Evolutionary conservation across 2,113 vertebrate genomes (phyloP).

Genomic region (Rattus norvegicus): DNA sequence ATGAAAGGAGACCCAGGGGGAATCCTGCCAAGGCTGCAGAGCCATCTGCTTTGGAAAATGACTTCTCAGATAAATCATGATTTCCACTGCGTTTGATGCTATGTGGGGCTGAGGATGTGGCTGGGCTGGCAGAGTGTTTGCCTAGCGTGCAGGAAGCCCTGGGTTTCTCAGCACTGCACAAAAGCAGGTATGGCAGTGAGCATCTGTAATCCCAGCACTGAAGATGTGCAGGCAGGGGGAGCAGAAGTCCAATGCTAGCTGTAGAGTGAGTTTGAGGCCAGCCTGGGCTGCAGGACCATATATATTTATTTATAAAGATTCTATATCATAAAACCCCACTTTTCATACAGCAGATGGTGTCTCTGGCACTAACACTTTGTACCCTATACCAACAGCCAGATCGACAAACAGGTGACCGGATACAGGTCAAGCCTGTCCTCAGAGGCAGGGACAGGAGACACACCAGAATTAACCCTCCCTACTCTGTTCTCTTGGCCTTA

Average conservation of each 20-base stretch:
- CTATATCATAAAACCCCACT: not conserved
- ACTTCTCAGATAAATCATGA: constrained; percentile 3
- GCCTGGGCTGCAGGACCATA: not conserved
- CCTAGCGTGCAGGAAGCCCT: not conserved
- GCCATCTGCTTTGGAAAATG: not conserved
- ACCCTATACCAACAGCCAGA: not conserved
- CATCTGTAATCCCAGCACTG: not conserved
- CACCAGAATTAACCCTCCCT: not conserved
- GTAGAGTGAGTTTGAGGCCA: not conserved
- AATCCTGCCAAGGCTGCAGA: not conserved
- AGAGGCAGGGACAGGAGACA: not conserved
- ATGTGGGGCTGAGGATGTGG: not conserved
- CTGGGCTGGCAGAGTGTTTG: not conserved
- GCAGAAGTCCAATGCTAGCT: not conserved
- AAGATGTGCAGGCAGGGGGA: not conserved
- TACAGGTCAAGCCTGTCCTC: not conserved
- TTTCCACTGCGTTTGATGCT: constrained; percentile 17
- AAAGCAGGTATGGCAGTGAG: not conserved
- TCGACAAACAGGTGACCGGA: not conserved
- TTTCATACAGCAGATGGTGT: not conserved
- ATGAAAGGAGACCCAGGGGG: not conserved
- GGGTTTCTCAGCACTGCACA: not conserved
- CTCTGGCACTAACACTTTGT: not conserved
- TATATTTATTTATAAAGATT: not conserved
- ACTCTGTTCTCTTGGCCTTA: not conserved